phyloP scores from a whole-genome alignment of 1,140 invertebrate species.

The Diuraphis noxia region DNA sequence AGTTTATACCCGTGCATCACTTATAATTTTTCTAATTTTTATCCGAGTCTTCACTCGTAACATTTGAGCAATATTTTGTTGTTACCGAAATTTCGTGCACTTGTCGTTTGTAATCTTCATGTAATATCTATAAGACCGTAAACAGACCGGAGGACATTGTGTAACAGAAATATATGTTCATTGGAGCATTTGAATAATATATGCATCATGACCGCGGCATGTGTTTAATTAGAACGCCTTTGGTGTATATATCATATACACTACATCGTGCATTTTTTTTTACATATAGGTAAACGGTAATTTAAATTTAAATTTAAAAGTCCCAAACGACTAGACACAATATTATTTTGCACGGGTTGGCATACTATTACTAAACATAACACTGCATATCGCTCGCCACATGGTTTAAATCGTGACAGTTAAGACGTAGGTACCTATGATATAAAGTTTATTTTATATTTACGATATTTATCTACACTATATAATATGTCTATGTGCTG shows the following conservation, averaged over 20 bases:
- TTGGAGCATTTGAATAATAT: not conserved
- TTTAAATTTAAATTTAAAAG: not conserved
- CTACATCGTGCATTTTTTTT: not conserved
- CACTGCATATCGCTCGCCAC: not conserved
- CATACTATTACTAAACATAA: too few relatives aligned
- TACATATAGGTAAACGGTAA: not conserved
- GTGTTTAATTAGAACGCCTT: not conserved
- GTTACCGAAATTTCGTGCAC: not conserved
- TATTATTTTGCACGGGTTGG: not conserved
- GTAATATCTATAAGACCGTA: not conserved
- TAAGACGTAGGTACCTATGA: not conserved
- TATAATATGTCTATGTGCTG: not conserved
- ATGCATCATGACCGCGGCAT: not conserved
- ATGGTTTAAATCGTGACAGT: not conserved
- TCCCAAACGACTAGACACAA: not conserved
- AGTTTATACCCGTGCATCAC: not conserved
- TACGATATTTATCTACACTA: not conserved
- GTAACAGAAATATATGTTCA: not conserved
- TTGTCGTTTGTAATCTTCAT: not conserved
- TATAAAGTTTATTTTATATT: not conserved
- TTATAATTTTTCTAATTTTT: not conserved
- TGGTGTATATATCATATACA: not conserved
- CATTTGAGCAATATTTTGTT: not conserved
- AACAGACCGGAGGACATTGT: not conserved
- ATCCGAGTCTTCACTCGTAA: not conserved